Conservation (phyloP, 92 coral and sea anemone species). For the Phymanthus crucifer region DNA sequence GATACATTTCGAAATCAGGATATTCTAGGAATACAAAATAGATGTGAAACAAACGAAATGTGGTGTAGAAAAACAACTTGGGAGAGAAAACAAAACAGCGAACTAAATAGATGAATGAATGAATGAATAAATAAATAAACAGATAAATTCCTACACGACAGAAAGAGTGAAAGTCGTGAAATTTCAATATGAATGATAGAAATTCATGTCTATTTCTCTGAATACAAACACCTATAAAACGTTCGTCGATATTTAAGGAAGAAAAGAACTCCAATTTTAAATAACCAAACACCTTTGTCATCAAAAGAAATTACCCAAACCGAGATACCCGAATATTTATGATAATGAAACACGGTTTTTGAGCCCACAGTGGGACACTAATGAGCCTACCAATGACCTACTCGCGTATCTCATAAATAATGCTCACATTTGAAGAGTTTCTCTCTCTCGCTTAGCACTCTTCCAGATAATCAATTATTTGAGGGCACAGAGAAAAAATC, state of each 20-base stretch:
- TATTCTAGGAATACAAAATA: not conserved
- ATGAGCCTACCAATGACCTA: slow-evolving; percentile 16
- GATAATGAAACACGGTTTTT: not conserved
- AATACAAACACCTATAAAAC: not conserved
- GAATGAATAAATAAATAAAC: not conserved
- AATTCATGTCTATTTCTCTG: not conserved
- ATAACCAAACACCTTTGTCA: not conserved
- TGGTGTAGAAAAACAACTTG: not conserved
- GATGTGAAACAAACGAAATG: not conserved
- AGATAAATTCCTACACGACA: not conserved
- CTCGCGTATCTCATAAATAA: slow-evolving; percentile 9
- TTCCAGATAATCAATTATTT: not conserved
- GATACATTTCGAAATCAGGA: not conserved
- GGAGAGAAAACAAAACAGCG: not conserved
- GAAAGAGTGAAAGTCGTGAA: not conserved
- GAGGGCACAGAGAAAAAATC: not conserved
- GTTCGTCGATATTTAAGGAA: not conserved
- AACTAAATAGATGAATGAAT: not conserved
- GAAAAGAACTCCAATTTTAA: not conserved
- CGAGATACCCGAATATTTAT: not conserved
- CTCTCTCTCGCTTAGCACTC: not conserved
- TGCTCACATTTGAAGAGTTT: not conserved
- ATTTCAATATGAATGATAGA: not conserved
- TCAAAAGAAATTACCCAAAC: not conserved
- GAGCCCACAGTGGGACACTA: slow-evolving; percentile 22